phyloP scores from a whole-genome alignment of 2,888 invertebrate genomes.

The Lacanobia wlatinum region DNA sequence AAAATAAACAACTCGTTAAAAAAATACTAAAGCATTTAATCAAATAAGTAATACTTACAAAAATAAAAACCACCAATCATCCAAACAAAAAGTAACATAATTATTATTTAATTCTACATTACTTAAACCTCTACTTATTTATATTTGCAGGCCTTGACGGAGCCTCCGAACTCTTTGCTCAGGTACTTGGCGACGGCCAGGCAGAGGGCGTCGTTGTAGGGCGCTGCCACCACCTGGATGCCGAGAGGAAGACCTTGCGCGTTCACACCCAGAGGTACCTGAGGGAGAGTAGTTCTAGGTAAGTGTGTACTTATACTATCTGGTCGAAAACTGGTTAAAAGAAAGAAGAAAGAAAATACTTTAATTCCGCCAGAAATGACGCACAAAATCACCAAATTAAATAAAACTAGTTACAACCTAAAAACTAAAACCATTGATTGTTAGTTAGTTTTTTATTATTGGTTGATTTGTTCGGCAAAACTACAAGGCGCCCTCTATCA shows the following conservation, averaged over 20 bases:
- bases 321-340: too few relatives aligned
- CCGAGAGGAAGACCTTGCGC: constrained; percentile 94
- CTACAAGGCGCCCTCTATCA: too few relatives aligned
- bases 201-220: constrained; percentile 94
- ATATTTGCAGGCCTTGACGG: constrained; percentile 91
- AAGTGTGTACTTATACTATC: not conserved
- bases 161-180: constrained; percentile 94
- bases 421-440: too few relatives aligned
- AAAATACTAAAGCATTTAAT: constrained; percentile 21
- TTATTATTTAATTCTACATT: not conserved
- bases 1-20: not conserved
- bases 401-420: too few relatives aligned
- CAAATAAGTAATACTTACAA: constrained; percentile 11
- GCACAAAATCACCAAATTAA: too few relatives aligned
- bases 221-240: constrained; percentile 94
- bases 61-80: constrained; percentile 31
- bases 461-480: too few relatives aligned
- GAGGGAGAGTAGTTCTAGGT: constrained; percentile 18
- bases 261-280: constrained; percentile 95
- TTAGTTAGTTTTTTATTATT: too few relatives aligned
- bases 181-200: constrained; percentile 94
- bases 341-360: too few relatives aligned
- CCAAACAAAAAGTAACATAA: constrained; percentile 10
- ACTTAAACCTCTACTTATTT: constrained; percentile 55
- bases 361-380: too few relatives aligned